phyloP scores from a whole-genome alignment of 2,797 vertebrate genomes.

The Thaleichthys pacificus region DNA sequence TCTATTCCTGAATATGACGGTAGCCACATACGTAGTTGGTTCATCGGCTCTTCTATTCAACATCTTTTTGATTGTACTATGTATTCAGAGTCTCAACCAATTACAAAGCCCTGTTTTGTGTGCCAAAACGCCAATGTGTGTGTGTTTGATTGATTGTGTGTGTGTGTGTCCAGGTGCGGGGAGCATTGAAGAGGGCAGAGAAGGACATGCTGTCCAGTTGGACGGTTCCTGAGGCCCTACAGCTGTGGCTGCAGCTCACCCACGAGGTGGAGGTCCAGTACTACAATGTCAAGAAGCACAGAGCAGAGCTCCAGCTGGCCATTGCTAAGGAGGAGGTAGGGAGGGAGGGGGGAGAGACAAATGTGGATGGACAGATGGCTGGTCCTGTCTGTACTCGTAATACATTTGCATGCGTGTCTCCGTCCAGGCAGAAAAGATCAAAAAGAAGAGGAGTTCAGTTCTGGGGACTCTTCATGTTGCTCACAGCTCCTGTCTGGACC shows the following conservation, averaged over 20 bases:
- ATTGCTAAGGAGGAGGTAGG: conserved; percentile 94
- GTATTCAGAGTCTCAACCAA: neutral
- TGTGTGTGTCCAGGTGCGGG: conserved; percentile 79
- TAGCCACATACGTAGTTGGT: too few species aligned
- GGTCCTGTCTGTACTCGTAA: neutral
- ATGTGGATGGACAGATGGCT: neutral
- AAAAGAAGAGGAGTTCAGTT: conserved; percentile 95
- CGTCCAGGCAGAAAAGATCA: conserved; percentile 93
- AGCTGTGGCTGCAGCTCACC: conserved; percentile 96
- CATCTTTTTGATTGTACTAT: too few species aligned
- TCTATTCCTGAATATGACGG: too few species aligned
- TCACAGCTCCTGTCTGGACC: conserved; percentile 94
- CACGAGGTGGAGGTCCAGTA: conserved; percentile 97
- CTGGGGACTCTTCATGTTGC: conserved; percentile 95
- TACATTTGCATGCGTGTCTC: conserved; percentile 22
- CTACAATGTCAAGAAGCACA: conserved; percentile 96
- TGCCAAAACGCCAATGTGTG: neutral
- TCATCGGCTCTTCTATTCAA: too few species aligned
- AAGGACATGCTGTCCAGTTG: conserved; percentile 90
- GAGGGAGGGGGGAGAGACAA: neutral
- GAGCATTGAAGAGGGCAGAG: conserved; percentile 93
- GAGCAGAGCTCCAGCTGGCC: conserved; percentile 88
- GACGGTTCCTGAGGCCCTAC: conserved; percentile 88
- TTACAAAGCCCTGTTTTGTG: too few species aligned
- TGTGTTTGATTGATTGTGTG: neutral